phyloP scores from a whole-genome alignment of 2,888 invertebrate genomes.

The Drosophila kanekoi region DNA sequence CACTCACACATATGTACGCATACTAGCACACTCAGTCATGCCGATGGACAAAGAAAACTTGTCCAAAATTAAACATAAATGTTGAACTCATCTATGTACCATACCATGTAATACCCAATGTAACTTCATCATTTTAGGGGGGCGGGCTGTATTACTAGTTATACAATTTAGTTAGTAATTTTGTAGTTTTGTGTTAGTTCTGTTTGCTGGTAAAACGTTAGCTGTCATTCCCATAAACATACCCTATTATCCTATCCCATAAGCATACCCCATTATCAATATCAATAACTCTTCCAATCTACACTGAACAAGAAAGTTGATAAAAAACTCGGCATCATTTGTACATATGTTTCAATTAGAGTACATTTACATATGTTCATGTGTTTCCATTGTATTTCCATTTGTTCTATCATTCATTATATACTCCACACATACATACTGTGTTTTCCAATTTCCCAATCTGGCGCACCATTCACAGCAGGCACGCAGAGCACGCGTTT shows the following conservation, averaged over 20 bases:
- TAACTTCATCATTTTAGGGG: constrained; percentile 17
- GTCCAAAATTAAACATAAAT: constrained; percentile 24
- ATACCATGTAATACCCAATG: constrained; percentile 13
- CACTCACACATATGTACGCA: constrained; percentile 8
- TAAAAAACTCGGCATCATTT: background rate
- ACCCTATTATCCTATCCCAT: constrained; percentile 22
- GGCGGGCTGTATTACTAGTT: constrained; percentile 21
- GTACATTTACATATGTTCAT: constrained; percentile 29
- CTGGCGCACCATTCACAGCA: constrained; percentile 66
- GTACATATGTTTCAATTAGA: constrained; percentile 2
- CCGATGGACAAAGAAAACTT: background rate
- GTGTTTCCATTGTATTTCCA: constrained; percentile 30
- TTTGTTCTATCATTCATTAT: constrained; percentile 38
- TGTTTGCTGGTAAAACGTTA: constrained; percentile 49
- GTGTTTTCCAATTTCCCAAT: constrained; percentile 42
- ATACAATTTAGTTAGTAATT: constrained; percentile 32
- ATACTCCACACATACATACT: constrained; percentile 14
- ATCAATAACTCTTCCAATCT: constrained; percentile 6
- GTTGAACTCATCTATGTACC: constrained; percentile 31
- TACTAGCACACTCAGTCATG: constrained; percentile 29
- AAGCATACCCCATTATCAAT: constrained; percentile 7
- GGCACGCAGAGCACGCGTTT: constrained; percentile 68
- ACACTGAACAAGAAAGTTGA: constrained; percentile 5
- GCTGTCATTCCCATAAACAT: constrained; percentile 39
- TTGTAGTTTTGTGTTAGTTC: constrained; percentile 64